Evolutionary conservation across 2,797 vertebrate species (phyloP).

Genomic region (Liparis tanakae): DNA sequence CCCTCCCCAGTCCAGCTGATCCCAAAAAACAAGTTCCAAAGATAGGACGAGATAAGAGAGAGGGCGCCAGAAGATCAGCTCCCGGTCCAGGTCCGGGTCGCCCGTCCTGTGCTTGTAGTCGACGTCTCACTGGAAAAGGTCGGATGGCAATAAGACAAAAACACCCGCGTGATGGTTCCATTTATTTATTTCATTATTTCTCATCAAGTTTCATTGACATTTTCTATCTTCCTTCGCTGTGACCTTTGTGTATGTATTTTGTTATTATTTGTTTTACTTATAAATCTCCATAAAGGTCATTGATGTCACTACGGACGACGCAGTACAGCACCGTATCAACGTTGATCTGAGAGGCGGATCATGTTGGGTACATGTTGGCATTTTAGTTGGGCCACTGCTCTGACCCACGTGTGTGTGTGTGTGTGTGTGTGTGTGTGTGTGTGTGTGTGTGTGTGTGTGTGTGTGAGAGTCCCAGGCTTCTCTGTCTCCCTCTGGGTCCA

Average conservation of each 20-base stretch:
- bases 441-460: constrained; percentile 12
- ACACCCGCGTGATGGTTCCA: no score
- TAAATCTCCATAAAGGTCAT: constrained; percentile 1
- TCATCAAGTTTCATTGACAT: neutral
- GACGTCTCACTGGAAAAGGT: neutral
- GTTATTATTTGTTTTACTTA: neutral
- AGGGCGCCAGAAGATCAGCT: neutral
- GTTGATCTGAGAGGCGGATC: constrained; percentile 33
- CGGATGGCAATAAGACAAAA: neutral
- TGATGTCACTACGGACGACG: neutral
- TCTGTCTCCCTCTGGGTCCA: constrained; percentile 17
- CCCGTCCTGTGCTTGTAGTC: neutral
- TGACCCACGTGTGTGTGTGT: constrained; percentile 60
- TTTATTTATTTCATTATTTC: neutral
- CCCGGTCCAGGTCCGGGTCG: constrained; percentile 12
- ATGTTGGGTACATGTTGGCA: constrained; percentile 18
- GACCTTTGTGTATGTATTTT: neutral
- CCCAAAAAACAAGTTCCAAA: constrained; percentile 13
- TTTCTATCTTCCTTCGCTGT: neutral
- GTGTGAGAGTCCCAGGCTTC: constrained; percentile 9
- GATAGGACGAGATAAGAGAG: constrained; percentile 22
- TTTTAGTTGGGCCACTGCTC: constrained; percentile 61
- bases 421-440: constrained; percentile 2
- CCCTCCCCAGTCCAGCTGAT: constrained; percentile 6
- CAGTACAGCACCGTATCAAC: neutral